A percentile compares a stretch with the other conserved stretches of the same genome.
phyloP scores from a whole-genome alignment of 2,797 vertebrate species.

The Aphelocoma californica region DNA sequence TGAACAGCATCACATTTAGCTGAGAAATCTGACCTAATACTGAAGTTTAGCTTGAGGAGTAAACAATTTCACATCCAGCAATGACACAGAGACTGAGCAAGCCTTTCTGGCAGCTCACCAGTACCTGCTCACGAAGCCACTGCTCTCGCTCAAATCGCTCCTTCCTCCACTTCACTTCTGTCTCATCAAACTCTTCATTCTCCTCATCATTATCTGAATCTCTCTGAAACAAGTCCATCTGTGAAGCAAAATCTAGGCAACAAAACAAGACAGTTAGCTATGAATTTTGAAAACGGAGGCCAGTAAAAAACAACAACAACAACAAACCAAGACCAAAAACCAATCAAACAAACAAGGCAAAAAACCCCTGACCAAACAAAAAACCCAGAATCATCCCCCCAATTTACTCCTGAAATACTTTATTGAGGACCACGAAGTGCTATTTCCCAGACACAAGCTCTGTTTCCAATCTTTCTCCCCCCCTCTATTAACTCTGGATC shows the following conservation, averaged over 20 bases:
- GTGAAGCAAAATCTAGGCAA: slow-evolving; percentile 83
- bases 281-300: not conserved
- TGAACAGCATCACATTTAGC: not conserved
- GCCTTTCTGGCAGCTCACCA: not conserved
- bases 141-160: slow-evolving; percentile 91
- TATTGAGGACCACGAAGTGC: not conserved
- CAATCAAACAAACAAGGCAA: not conserved
- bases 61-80: not conserved
- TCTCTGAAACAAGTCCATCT: slow-evolving; percentile 75
- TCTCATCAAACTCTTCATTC: slow-evolving; percentile 82
- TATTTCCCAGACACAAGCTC: not conserved
- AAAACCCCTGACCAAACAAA: not conserved
- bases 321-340: not conserved
- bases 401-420: not conserved
- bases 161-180: slow-evolving; percentile 87
- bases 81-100: not conserved
- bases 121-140: slow-evolving; percentile 94
- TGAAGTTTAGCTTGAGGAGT: not conserved
- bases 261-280: not conserved
- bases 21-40: not conserved
- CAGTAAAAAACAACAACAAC: not conserved
- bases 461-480: not conserved
- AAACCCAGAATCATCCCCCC: rapidly evolving
- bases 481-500: not conserved
- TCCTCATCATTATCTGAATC: slow-evolving; percentile 82